Evolutionary conservation across 2,113 vertebrate genomes (phyloP), one percentile per base, ranked within the genome.

Genomic region (Thomomys bottae): DNA sequence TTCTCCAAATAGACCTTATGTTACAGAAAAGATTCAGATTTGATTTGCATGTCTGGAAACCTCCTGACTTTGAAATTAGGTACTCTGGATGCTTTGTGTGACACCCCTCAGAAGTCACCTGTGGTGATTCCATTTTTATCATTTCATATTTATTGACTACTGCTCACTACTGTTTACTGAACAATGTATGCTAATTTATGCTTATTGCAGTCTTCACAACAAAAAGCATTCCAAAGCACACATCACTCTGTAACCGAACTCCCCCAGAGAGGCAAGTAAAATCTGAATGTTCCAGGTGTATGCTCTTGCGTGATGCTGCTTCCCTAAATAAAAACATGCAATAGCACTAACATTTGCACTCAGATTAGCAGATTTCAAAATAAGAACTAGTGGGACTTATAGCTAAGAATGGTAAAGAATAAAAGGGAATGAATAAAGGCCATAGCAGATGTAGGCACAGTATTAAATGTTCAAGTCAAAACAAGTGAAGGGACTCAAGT

Each of bases 131-230:
- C 85, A 84, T 71, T 96, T 92, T 86, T 93, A 30, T 67, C 63
- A 64, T 81, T 86, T 34, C 63, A 42, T 21, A 57, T 84, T 92
- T 79, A 77, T 18, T 64, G 72, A 80, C 77, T 36, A 73, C 34
- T 81, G 82, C 71, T 95, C 42, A 75, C 68, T 84, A 94, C 75
- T 82, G 59, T 71, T 94, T 92, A 88, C 71, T 57, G 90, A 83
- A 88, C 75, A 93, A 77, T 42, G 57, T 90, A 87, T 66, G 68
- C 63, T 84, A 91, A 93, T 88, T 75, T 76, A 28, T 26, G 79
- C 57, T 88, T 85, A 86, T 59, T 88, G 79, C 34, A 80, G 63
- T 87, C 89, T 93, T 64, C 77, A 88, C 67, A 71, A 83, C 57
- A 78, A 83, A 83, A 86, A 72, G n/a, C 54, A 40, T 38, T 87